Evolutionary conservation across 2,888 invertebrate genomes (phyloP).

Genomic region (Oscheius sp.): DNA sequence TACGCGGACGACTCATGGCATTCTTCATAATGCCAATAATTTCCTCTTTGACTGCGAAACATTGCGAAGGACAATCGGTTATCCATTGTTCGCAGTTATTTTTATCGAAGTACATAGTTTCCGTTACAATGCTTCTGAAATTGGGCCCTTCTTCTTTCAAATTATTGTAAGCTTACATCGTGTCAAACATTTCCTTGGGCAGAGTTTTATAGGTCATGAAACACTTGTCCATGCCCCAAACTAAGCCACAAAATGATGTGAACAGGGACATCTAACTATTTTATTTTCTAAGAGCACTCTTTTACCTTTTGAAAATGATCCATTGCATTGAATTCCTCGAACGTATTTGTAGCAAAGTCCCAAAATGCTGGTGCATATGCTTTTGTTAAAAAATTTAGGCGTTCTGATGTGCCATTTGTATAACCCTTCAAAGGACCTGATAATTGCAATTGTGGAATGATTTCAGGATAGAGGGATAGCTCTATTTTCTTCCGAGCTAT

Average conservation of each 20-base stretch:
- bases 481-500: neutral
- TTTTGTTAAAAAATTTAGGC: neutral
- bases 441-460: neutral
- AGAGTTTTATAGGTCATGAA: constrained; percentile 14
- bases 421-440: constrained; percentile 1
- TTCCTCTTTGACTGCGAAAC: neutral
- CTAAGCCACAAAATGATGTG: neutral
- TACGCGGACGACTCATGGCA: constrained; percentile 16
- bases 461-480: constrained; percentile 8
- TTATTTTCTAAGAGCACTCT: neutral
- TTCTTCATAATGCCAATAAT: constrained; percentile 9
- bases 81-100: constrained; percentile 23
- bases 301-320: neutral
- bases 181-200: constrained; percentile 4
- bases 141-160: no score
- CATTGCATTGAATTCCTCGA: constrained; percentile 6
- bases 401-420: constrained; percentile 1
- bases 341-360: constrained; percentile 16
- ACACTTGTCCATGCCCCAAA: constrained; percentile 25
- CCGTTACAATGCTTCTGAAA: constrained; percentile 15
- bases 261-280: constrained; percentile 11
- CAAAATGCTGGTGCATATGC: neutral
- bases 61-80: constrained; percentile 2
- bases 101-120: constrained; percentile 16
- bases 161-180: no score